Evolutionary conservation across 2,797 vertebrate species (phyloP).

Genomic region (Halcyon badia): DNA sequence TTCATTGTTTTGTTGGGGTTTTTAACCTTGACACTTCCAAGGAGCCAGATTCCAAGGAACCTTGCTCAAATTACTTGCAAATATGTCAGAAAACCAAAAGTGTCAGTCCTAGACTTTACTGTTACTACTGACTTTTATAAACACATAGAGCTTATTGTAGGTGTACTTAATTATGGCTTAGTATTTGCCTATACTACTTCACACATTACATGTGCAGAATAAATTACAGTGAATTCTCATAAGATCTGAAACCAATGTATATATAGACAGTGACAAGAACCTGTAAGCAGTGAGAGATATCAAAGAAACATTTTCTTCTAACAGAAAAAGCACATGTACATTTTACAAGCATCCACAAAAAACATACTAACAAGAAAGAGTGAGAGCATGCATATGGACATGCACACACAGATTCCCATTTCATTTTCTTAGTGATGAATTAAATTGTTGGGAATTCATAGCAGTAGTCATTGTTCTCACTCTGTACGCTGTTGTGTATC

Average conservation of each 20-base stretch:
- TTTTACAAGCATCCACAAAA: background rate
- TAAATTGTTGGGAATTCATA: background rate
- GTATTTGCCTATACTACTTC: background rate
- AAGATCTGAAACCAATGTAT: background rate
- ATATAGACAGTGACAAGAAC: background rate
- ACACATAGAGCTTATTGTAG: background rate
- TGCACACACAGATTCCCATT: background rate
- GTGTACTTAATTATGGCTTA: background rate
- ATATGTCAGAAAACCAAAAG: background rate
- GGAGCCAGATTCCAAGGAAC: background rate
- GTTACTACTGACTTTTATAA: background rate
- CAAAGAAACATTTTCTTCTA: background rate
- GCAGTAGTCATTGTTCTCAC: background rate
- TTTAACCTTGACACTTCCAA: background rate
- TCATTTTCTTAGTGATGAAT: background rate
- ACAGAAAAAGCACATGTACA: background rate
- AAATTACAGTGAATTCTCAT: background rate
- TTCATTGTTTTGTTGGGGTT: background rate
- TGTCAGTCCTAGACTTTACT: background rate
- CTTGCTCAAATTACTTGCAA: background rate
- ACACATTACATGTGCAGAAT: background rate
- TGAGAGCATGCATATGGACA: rapidly evolving
- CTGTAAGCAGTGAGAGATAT: background rate
- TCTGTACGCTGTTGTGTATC: rapidly evolving
- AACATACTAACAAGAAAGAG: background rate